Evolutionary conservation across 2,797 vertebrate genomes (phyloP).

Genomic region (Alcedo quadribrachys): DNA sequence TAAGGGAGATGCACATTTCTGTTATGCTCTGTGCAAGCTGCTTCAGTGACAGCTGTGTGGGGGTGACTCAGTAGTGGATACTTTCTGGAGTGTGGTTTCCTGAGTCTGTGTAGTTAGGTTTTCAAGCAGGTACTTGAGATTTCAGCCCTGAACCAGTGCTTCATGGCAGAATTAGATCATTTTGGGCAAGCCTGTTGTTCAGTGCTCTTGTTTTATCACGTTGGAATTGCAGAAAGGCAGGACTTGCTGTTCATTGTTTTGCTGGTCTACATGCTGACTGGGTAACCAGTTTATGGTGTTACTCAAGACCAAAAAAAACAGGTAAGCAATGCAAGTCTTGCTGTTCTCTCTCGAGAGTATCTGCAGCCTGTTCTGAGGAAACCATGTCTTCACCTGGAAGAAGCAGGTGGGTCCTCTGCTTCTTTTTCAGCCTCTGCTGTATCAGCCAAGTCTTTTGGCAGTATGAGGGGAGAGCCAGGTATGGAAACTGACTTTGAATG

Average conservation of each 20-base stretch:
- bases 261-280: not conserved
- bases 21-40: not conserved
- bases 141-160: not conserved
- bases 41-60: not conserved
- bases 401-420: not conserved
- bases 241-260: not conserved
- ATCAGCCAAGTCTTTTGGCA: not conserved
- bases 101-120: not conserved
- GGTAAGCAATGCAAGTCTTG: not conserved
- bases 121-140: not conserved
- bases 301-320: not conserved
- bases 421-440: not conserved
- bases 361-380: not conserved
- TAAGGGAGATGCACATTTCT: not conserved
- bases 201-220: not conserved
- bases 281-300: not conserved
- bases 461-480: not conserved
- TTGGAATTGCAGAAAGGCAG: not conserved
- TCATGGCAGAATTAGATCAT: not conserved
- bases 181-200: not conserved
- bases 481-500: not conserved
- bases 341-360: not conserved
- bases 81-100: not conserved
- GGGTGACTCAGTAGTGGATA: not conserved
- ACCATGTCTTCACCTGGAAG: not conserved